These are phyloP conservation scores for Brachyopa scutellaris DNA, from an alignment of 2,888 invertebrate genomes.

Conservation along the genomic window DNA sequence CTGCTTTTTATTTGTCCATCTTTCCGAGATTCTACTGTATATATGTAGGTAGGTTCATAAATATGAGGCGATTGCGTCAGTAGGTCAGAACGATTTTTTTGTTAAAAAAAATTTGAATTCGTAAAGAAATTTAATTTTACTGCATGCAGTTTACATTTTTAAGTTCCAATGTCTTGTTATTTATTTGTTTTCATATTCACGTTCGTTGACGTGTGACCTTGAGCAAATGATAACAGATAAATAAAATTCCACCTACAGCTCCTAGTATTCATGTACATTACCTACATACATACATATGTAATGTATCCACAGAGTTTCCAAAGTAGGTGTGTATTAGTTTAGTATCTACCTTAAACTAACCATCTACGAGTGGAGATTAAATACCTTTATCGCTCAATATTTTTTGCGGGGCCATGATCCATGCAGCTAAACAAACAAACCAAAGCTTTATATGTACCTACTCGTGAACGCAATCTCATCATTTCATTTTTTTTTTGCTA, in stretches of 20 bases:
- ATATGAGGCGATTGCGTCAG: not conserved
- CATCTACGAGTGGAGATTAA: not conserved
- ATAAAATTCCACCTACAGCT: not conserved
- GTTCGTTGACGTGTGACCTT: constrained; percentile 1
- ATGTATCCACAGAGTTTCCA: no score
- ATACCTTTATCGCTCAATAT: not conserved
- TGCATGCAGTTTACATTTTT: not conserved
- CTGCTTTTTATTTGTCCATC: no score
- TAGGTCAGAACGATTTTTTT: no score
- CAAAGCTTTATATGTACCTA: no score
- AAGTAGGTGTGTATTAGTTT: not conserved
- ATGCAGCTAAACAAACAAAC: not conserved
- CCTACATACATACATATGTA: no score
- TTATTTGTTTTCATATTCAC: not conserved
- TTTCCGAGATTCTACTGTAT: no score
- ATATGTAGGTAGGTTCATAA: no score
- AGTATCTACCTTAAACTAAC: no score
- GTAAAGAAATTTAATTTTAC: no score
- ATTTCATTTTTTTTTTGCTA: not conserved
- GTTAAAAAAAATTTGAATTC: no score
- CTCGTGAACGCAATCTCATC: not conserved
- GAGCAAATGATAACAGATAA: not conserved
- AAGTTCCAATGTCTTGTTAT: not conserved
- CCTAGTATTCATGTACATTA: no score
- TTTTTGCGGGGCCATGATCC: not conserved